Evolutionary conservation across 2,797 vertebrate genomes (phyloP).

Genomic region (Coluber constrictor): DNA sequence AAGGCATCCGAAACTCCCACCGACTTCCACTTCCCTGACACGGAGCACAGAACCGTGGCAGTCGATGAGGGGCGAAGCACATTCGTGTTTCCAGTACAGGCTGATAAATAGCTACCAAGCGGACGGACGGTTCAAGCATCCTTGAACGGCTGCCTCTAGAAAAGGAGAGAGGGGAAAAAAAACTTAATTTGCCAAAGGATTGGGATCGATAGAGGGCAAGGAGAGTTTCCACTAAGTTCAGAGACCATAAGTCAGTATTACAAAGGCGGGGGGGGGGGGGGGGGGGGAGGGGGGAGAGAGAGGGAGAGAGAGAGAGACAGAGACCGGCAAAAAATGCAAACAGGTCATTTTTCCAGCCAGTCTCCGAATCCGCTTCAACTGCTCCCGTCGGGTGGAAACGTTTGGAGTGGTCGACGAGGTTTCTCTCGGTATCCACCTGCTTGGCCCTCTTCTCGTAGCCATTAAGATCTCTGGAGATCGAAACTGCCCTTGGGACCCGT

Average conservation of each 20-base stretch:
- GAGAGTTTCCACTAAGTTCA: constrained; percentile 71
- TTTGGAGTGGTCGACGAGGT: constrained; percentile 3
- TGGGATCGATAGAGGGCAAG: constrained; percentile 69
- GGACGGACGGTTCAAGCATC: neutral
- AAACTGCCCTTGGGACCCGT: too few relatives aligned
- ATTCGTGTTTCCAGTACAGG: neutral
- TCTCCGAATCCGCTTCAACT: constrained; percentile 27
- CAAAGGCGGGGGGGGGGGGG: neutral
- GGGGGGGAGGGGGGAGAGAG: neutral
- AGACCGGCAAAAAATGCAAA: constrained; percentile 60
- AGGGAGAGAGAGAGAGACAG: neutral
- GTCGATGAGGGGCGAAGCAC: neutral
- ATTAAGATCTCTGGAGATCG: neutral
- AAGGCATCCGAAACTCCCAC: neutral
- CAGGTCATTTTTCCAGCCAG: constrained; percentile 66
- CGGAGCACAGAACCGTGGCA: neutral
- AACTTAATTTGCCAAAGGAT: constrained; percentile 66
- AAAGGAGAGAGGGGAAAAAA: constrained; percentile 34
- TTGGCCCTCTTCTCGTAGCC: neutral
- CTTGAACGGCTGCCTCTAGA: constrained; percentile 14
- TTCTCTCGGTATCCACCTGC: neutral
- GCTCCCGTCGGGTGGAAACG: neutral
- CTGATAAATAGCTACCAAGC: neutral
- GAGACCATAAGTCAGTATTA: constrained; percentile 72
- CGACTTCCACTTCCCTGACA: neutral